phyloP scores from a whole-genome alignment of 2,113 vertebrate genomes.

The Saguinus midas region DNA sequence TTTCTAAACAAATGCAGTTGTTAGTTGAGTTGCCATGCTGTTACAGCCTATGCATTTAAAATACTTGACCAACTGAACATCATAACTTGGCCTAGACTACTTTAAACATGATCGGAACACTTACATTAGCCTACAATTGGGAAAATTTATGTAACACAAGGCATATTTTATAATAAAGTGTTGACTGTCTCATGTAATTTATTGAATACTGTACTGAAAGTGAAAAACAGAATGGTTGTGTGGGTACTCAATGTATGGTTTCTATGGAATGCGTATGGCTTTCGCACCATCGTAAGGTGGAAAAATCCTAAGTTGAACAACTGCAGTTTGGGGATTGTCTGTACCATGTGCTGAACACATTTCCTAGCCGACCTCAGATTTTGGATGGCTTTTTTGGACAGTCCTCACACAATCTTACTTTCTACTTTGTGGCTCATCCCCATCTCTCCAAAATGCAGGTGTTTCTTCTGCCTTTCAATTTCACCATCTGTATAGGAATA shows the following conservation, averaged over 20 bases:
- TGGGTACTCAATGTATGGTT: not conserved
- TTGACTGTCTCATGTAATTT: not conserved
- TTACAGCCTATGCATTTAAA: not conserved
- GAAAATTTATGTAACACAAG: not conserved
- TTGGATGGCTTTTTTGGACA: not conserved
- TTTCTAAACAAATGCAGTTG: not conserved
- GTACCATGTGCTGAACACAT: not conserved
- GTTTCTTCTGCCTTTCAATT: not conserved
- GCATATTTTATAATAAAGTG: not conserved
- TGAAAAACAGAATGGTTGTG: not conserved
- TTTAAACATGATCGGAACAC: not conserved
- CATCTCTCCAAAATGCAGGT: accelerated
- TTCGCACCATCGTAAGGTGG: not conserved
- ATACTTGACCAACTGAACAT: not conserved
- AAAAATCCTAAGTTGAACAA: not conserved
- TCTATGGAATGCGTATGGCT: not conserved
- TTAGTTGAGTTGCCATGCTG: not conserved
- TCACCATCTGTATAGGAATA: not conserved
- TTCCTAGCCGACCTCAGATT: not conserved
- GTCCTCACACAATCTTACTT: not conserved
- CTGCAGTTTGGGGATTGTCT: too few relatives aligned
- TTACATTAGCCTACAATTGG: not conserved
- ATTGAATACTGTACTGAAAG: not conserved
- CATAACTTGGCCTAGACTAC: not conserved
- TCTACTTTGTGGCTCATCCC: not conserved